A percentile compares a stretch with the other conserved stretches of the same genome.
Evolutionary conservation across 2,797 vertebrate species (phyloP).

Genomic region (Cyprinodon diabolis): DNA sequence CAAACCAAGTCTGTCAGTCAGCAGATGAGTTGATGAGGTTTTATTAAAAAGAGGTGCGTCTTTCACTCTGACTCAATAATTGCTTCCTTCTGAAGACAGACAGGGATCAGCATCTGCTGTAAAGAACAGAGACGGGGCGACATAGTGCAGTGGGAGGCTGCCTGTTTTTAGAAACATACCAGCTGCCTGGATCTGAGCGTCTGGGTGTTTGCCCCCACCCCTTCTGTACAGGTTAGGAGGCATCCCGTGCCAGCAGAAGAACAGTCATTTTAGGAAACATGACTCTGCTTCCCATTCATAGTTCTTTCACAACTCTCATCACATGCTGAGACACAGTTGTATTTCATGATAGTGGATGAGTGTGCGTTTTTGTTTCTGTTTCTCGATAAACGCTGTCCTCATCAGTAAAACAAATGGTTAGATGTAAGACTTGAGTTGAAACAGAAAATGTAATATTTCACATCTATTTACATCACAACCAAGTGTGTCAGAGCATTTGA

Average conservation of each 20-base stretch:
- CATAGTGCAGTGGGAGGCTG: background rate
- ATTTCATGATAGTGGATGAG: background rate
- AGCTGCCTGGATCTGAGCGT: constrained; percentile 65
- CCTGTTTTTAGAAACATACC: constrained; percentile 77
- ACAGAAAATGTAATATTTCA: background rate
- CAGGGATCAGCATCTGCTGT: constrained; percentile 73
- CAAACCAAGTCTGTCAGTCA: constrained; percentile 60
- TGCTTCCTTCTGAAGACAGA: constrained; percentile 70
- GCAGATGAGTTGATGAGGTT: constrained; percentile 62
- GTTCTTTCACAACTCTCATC: constrained; percentile 33
- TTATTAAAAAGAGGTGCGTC: constrained; percentile 71
- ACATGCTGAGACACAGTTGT: constrained; percentile 16
- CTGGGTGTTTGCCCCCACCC: constrained; percentile 54
- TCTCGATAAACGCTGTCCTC: background rate
- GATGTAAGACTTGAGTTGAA: background rate
- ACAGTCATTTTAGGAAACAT: constrained; percentile 50
- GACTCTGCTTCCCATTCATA: constrained; percentile 37
- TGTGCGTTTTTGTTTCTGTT: background rate
- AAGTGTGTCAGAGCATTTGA: background rate
- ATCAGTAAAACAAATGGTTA: background rate
- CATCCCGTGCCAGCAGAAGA: constrained; percentile 49
- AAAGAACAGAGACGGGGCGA: constrained; percentile 41
- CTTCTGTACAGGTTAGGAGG: constrained; percentile 69
- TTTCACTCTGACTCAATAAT: constrained; percentile 76
- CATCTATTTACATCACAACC: background rate